A percentile compares a stretch with the other conserved stretches of the same genome.
These are phyloP conservation scores for Hetaerina americana DNA, from an alignment of 1,140 invertebrate genomes.

Conservation along the genomic window DNA sequence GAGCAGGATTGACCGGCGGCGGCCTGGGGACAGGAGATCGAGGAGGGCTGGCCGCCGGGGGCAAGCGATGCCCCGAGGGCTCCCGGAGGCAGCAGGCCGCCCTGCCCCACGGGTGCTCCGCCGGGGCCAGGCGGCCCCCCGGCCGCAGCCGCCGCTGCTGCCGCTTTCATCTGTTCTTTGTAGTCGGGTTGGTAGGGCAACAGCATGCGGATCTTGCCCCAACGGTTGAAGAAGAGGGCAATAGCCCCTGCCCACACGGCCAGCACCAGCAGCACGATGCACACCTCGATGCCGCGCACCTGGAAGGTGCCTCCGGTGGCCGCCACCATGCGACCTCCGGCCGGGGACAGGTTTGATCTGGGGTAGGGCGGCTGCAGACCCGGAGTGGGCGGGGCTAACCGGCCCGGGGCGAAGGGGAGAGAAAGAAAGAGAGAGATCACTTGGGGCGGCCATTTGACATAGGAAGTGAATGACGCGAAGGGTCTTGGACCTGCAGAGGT, in stretches of 20 bases:
- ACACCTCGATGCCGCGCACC: conserved; percentile 75
- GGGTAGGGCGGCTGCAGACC: too few species aligned
- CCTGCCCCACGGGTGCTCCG: conserved; percentile 31
- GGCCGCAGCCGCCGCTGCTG: conserved; percentile 57
- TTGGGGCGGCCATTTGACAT: too few species aligned
- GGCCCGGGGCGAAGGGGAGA: too few species aligned
- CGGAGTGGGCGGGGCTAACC: too few species aligned
- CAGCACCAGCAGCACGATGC: conserved; percentile 72
- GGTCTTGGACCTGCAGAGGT: too few species aligned
- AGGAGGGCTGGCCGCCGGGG: conserved; percentile 15
- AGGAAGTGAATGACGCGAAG: too few species aligned
- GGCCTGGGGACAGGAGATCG: not conserved
- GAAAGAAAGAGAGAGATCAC: too few species aligned
- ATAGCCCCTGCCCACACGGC: conserved; percentile 80
- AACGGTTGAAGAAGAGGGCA: conserved; percentile 76
- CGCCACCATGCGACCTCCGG: conserved; percentile 1
- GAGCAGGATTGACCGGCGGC: not conserved
- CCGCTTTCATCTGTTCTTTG: conserved; percentile 63
- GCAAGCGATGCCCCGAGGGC: conserved; percentile 16
- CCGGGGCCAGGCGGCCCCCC: conserved; percentile 54
- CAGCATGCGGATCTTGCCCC: conserved; percentile 88
- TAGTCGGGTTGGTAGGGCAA: conserved; percentile 83
- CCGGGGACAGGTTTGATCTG: too few species aligned
- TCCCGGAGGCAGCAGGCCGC: conserved; percentile 19
- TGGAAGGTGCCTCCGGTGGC: conserved; percentile 25